These are phyloP conservation scores for Ectropis crepuscularia DNA, from an alignment of 2,888 invertebrate species.

Conservation along the genomic window DNA sequence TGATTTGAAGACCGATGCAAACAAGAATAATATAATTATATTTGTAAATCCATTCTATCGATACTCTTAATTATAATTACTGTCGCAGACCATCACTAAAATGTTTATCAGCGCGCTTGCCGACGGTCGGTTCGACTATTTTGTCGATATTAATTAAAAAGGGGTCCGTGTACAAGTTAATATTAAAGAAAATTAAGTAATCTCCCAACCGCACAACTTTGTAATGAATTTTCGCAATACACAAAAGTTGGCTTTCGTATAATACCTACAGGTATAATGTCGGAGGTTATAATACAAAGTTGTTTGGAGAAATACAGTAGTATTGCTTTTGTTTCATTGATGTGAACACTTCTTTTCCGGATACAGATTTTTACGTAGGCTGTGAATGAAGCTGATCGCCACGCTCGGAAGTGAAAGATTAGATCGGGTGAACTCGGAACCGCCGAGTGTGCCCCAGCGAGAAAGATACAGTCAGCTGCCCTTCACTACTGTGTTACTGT, in stretches of 20 bases:
- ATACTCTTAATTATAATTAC: too few relatives aligned
- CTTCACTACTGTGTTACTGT: too few relatives aligned
- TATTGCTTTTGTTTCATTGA: conserved; percentile 1
- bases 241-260: conserved; percentile 34
- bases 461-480: too few relatives aligned
- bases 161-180: conserved; percentile 81
- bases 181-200: conserved; percentile 85
- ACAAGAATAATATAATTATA: too few relatives aligned
- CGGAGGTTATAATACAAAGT: conserved; percentile 4
- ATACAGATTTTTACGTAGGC: too few relatives aligned
- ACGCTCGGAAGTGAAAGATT: too few relatives aligned
- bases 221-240: conserved; percentile 78
- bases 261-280: conserved; percentile 4
- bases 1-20: too few relatives aligned
- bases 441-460: too few relatives aligned
- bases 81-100: conserved; percentile 57
- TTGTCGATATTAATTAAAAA: conserved; percentile 85
- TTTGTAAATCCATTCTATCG: too few relatives aligned
- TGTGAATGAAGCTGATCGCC: too few relatives aligned
- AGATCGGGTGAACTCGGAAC: too few relatives aligned
- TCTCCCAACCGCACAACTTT: conserved; percentile 70
- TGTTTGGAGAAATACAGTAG: conserved; percentile 1
- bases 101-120: conserved; percentile 65
- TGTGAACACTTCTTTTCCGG: too few relatives aligned
- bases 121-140: conserved; percentile 77